phyloP scores from a whole-genome alignment of 2,797 vertebrate genomes.

The Lepus oiostolus region DNA sequence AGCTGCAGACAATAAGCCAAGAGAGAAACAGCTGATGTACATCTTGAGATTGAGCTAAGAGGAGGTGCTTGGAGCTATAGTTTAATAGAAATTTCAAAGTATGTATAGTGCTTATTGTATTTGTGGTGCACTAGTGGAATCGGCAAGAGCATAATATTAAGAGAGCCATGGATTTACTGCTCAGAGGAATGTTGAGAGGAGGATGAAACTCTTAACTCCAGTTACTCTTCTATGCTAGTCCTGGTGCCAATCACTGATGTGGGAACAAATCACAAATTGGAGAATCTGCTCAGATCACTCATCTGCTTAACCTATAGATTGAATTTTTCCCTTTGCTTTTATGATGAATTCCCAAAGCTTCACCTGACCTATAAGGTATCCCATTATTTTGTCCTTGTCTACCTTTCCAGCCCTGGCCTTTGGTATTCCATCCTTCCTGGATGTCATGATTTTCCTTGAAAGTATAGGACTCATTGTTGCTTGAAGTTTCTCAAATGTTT shows the following conservation, averaged over 20 bases:
- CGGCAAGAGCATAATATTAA: not conserved
- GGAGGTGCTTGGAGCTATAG: conserved; percentile 52
- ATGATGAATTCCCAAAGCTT: not conserved
- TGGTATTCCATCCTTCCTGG: not conserved
- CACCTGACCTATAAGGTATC: not conserved
- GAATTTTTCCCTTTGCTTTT: not conserved
- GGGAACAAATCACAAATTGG: not conserved
- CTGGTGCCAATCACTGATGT: not conserved
- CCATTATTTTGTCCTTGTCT: not conserved
- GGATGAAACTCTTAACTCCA: not conserved
- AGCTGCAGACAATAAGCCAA: conserved; percentile 78
- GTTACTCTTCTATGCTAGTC: not conserved
- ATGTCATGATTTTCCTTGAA: conserved; percentile 29
- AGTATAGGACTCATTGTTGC: not conserved
- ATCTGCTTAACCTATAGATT: not conserved
- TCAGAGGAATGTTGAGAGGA: not conserved
- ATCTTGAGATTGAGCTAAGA: conserved; percentile 78
- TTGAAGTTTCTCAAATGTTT: not conserved
- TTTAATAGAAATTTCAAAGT: conserved; percentile 55
- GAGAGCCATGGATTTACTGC: not conserved
- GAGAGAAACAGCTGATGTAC: conserved; percentile 78
- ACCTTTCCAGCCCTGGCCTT: not conserved
- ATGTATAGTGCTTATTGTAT: conserved; percentile 62
- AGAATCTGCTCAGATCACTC: not conserved
- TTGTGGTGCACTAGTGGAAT: not conserved